phyloP scores from a whole-genome alignment of 1,140 invertebrate species.

The Zaprionus davidi region DNA sequence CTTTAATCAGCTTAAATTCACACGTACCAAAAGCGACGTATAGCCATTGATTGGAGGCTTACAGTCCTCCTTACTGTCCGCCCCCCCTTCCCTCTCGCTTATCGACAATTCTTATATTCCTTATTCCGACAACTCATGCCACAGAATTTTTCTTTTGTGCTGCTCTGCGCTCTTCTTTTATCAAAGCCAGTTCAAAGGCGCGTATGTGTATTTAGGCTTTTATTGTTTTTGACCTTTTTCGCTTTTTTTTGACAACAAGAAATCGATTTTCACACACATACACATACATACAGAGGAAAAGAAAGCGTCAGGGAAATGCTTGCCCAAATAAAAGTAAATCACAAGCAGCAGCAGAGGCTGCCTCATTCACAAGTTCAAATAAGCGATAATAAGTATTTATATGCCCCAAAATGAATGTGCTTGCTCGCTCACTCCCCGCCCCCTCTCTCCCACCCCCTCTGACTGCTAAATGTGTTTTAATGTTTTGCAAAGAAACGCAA shows the following conservation, averaged over 20 bases:
- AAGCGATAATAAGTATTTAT: slow-evolving; percentile 83
- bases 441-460: slow-evolving; percentile 8
- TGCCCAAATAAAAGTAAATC: slow-evolving; percentile 71
- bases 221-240: slow-evolving; percentile 82
- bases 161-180: slow-evolving; percentile 60
- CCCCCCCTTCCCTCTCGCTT: not conserved
- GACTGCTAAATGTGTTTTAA: slow-evolving; percentile 78
- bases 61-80: slow-evolving; percentile 15
- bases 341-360: slow-evolving; percentile 43
- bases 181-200: slow-evolving; percentile 80
- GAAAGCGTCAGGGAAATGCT: slow-evolving; percentile 38
- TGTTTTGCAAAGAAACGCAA: slow-evolving; percentile 60
- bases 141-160: slow-evolving; percentile 10
- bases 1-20: slow-evolving; percentile 84
- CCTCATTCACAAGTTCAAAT: slow-evolving; percentile 78
- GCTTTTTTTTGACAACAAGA: slow-evolving; percentile 60
- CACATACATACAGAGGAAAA: slow-evolving; percentile 20
- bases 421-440: slow-evolving; percentile 16
- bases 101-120: slow-evolving; percentile 37
- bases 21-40: slow-evolving; percentile 80
- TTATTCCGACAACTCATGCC: slow-evolving; percentile 2
- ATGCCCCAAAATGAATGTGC: slow-evolving; percentile 49
- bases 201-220: slow-evolving; percentile 81
- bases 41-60: slow-evolving; percentile 81
- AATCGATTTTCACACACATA: slow-evolving; percentile 67